Conservation (phyloP, 1,140 invertebrate genomes). For the Pectinophora gossypiella region DNA sequence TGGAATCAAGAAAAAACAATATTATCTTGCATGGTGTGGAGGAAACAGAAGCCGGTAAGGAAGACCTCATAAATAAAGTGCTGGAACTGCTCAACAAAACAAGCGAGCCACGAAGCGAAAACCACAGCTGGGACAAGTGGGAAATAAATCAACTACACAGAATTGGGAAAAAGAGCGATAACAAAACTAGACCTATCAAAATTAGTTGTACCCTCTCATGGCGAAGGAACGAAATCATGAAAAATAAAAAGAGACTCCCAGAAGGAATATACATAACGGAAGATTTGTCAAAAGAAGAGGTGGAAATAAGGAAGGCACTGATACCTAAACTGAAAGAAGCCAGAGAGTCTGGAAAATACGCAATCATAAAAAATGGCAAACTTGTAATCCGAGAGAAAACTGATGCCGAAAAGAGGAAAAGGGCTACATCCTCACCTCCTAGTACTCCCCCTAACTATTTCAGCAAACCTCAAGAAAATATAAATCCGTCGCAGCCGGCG, state of each 20-base stretch:
- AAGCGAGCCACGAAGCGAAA: neutral
- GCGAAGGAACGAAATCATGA: no score
- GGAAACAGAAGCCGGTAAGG: neutral
- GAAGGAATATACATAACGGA: no score
- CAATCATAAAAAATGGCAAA: no score
- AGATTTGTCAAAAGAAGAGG: no score
- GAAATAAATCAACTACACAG: neutral
- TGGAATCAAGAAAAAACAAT: neutral
- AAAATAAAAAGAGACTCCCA: no score
- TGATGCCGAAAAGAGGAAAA: no score
- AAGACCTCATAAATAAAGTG: neutral
- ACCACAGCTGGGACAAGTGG: conserved; percentile 1
- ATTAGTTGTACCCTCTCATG: no score
- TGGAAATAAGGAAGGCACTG: no score
- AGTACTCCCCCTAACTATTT: neutral
- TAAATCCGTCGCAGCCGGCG: neutral
- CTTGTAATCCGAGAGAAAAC: no score
- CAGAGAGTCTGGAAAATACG: no score
- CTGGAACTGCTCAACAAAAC: neutral
- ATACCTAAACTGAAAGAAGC: no score
- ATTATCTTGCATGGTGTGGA: neutral
- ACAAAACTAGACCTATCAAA: neutral
- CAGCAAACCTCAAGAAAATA: neutral
- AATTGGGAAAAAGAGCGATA: neutral
- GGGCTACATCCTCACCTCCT: no score